A percentile compares a stretch with the other conserved stretches of the same genome.
These are phyloP conservation scores for Orthosia gothica DNA, from an alignment of 2,888 invertebrate species.

Conservation along the genomic window DNA sequence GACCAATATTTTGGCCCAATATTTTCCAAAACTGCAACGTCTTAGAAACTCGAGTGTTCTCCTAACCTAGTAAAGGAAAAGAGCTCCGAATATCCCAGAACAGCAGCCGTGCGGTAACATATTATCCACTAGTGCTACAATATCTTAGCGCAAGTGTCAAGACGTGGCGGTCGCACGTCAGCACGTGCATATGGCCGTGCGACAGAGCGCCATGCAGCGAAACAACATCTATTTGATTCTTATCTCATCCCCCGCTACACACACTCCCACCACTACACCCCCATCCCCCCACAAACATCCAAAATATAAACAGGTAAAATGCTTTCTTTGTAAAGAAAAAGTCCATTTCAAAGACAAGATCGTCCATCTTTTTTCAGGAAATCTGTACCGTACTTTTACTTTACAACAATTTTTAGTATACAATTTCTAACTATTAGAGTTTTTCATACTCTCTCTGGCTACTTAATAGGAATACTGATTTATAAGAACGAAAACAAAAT, in stretches of 20 bases:
- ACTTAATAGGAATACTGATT: constrained; percentile 32
- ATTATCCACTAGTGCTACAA: constrained; percentile 67
- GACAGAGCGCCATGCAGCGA: constrained; percentile 87
- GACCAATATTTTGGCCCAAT: not conserved
- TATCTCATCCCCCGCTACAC: constrained; percentile 82
- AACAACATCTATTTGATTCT: constrained; percentile 92
- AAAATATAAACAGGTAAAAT: constrained; percentile 89
- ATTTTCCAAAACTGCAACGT: constrained; percentile 8
- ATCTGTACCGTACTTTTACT: constrained; percentile 68
- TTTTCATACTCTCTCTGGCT: constrained; percentile 16
- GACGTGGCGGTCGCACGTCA: constrained; percentile 83
- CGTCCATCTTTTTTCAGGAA: constrained; percentile 78
- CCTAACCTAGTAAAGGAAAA: constrained; percentile 51
- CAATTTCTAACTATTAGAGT: constrained; percentile 47
- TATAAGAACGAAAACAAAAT: not conserved
- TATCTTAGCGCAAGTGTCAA: constrained; percentile 84
- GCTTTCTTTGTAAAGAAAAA: constrained; percentile 85
- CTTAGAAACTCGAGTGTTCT: constrained; percentile 27
- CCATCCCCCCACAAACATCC: constrained; percentile 78
- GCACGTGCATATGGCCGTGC: constrained; percentile 86
- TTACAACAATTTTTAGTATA: constrained; percentile 59
- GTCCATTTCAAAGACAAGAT: constrained; percentile 84
- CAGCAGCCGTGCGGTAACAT: constrained; percentile 51
- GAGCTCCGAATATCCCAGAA: constrained; percentile 44
- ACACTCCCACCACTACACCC: constrained; percentile 66